These are phyloP conservation scores for Cygnus buccinator DNA, from an alignment of 2,113 vertebrate genomes.

Conservation along the genomic window DNA sequence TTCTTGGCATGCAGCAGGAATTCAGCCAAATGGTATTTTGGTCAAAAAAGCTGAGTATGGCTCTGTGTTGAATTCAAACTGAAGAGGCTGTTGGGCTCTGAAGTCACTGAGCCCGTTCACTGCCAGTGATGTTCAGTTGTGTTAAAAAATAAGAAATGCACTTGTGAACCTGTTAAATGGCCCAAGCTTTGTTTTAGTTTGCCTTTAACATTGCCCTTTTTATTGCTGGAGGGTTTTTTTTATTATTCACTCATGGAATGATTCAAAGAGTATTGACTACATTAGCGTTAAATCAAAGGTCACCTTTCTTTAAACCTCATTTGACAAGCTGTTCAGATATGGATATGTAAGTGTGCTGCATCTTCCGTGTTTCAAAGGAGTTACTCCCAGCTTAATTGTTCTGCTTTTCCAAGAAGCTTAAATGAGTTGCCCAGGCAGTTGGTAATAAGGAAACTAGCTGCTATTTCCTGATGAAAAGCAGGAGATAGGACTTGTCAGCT, in stretches of 20 bases:
- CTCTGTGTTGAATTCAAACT: not conserved
- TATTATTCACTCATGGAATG: not conserved
- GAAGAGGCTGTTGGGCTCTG: not conserved
- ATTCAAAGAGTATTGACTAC: not conserved
- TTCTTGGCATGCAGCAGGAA: too few relatives aligned
- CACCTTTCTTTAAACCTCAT: not conserved
- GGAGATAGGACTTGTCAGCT: not conserved
- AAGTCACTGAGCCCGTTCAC: not conserved
- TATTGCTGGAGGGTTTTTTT: not conserved
- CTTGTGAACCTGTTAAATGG: not conserved
- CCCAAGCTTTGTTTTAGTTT: not conserved
- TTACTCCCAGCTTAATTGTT: not conserved
- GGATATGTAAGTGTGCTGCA: not conserved
- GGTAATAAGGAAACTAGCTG: slow-evolving; percentile 1
- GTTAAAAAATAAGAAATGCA: not conserved
- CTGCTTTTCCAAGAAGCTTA: not conserved
- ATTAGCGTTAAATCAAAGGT: not conserved
- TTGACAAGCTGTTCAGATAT: not conserved
- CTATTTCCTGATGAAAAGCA: not conserved
- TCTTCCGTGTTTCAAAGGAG: not conserved
- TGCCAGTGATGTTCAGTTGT: not conserved
- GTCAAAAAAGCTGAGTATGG: fast-evolving
- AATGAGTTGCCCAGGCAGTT: not conserved
- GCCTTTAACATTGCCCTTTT: not conserved
- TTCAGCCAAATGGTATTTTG: not conserved